Conservation (phyloP, 2,113 vertebrate genomes). For the Onychorhynchus coronatus region DNA sequence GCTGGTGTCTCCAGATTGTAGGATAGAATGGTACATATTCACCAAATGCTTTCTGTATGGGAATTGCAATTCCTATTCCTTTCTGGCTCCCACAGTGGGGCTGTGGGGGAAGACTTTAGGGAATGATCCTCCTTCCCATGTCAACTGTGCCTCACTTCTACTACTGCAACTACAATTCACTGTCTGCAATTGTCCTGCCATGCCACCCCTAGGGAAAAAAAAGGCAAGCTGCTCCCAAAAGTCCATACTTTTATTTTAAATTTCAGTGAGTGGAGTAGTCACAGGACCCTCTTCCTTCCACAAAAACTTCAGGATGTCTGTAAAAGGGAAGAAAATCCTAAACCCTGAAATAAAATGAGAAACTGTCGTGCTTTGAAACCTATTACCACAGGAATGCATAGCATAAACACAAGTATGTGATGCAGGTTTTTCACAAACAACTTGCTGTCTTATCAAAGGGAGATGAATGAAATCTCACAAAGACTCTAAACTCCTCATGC, state of each 20-base stretch:
- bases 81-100: background rate
- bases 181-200: background rate
- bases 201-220: background rate
- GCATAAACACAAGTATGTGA: conserved; percentile 24
- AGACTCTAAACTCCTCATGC: conserved; percentile 42
- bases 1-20: background rate
- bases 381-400: background rate
- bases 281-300: background rate
- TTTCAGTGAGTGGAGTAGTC: background rate
- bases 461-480: conserved; percentile 33
- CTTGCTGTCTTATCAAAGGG: conserved; percentile 16
- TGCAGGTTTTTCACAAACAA: conserved; percentile 9
- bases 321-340: background rate
- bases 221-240: background rate
- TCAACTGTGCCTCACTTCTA: background rate
- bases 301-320: background rate
- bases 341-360: conserved; percentile 16
- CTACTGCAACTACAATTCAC: background rate
- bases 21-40: background rate
- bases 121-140: background rate
- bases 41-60: background rate
- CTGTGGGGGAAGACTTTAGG: background rate
- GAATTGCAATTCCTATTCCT: background rate
- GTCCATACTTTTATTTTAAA: background rate
- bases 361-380: too few relatives aligned